phyloP scores from a whole-genome alignment of 1,140 invertebrate species.

The Theocolax elegans region DNA sequence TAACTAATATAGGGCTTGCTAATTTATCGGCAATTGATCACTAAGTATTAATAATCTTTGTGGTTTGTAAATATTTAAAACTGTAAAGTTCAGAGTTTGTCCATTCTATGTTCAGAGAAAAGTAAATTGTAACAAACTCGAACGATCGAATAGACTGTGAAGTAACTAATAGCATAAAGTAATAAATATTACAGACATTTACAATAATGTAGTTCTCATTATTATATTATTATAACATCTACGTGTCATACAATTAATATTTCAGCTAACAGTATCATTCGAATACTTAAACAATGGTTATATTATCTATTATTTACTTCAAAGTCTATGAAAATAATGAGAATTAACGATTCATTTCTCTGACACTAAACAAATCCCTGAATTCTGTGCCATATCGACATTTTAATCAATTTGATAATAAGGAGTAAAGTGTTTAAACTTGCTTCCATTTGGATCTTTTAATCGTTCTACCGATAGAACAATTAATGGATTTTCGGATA shows the following conservation, averaged over 20 bases:
- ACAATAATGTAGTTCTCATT: not conserved
- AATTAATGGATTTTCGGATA: not conserved
- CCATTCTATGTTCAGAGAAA: conserved; percentile 1
- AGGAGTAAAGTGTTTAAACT: conserved; percentile 8
- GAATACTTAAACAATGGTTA: not conserved
- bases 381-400: conserved; percentile 42
- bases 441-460: conserved; percentile 9
- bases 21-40: no score
- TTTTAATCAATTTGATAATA: conserved; percentile 29
- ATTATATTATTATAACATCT: conserved; percentile 1
- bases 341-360: not conserved
- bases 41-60: conserved; percentile 1
- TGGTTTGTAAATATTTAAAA: conserved; percentile 23
- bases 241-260: conserved; percentile 14
- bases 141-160: not conserved
- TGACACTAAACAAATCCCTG: conserved; percentile 5
- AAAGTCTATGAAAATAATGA: conserved; percentile 1
- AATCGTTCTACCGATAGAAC: not conserved
- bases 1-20: no score
- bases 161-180: conserved; percentile 1
- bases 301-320: conserved; percentile 21
- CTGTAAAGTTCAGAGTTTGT: conserved; percentile 10
- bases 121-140: not conserved
- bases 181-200: not conserved
- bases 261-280: conserved; percentile 3